phyloP scores from a whole-genome alignment of 2,888 invertebrate species.

The Magallana nippona region DNA sequence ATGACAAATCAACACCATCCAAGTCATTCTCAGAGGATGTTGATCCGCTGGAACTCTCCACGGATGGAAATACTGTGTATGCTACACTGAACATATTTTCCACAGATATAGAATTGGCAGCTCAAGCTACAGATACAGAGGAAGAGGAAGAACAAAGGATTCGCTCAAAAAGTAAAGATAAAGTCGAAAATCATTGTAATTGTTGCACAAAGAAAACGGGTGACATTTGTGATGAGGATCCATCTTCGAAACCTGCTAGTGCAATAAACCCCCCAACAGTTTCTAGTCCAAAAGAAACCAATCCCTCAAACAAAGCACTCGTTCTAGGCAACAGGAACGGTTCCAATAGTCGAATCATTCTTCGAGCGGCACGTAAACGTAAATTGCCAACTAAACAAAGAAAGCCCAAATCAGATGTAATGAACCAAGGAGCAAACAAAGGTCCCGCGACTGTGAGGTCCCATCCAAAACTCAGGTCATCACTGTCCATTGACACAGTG shows the following conservation, averaged over 20 bases:
- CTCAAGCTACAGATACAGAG: not conserved
- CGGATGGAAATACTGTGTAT: slow-evolving; percentile 41
- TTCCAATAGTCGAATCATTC: slow-evolving; percentile 12
- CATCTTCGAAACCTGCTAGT: not conserved
- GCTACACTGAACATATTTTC: slow-evolving; percentile 38
- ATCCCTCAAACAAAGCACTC: not conserved
- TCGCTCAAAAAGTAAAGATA: not conserved
- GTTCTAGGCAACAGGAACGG: not conserved
- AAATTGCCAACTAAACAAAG: slow-evolving; percentile 35
- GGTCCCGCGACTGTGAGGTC: not conserved
- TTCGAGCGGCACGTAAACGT: slow-evolving; percentile 43
- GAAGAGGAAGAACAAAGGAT: not conserved
- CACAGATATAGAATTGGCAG: not conserved
- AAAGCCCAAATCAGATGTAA: not conserved
- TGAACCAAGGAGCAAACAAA: not conserved
- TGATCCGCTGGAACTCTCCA: slow-evolving; percentile 39
- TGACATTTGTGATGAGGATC: not conserved
- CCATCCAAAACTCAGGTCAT: not conserved
- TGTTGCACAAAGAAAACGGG: not conserved
- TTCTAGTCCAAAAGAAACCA: not conserved
- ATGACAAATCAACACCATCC: not conserved
- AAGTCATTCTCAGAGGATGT: not conserved
- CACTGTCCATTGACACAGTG: not conserved
- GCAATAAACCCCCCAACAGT: not conserved
- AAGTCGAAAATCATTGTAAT: not conserved